Conservation (phyloP, 2,113 vertebrate genomes). For the Jaculus jaculus region DNA sequence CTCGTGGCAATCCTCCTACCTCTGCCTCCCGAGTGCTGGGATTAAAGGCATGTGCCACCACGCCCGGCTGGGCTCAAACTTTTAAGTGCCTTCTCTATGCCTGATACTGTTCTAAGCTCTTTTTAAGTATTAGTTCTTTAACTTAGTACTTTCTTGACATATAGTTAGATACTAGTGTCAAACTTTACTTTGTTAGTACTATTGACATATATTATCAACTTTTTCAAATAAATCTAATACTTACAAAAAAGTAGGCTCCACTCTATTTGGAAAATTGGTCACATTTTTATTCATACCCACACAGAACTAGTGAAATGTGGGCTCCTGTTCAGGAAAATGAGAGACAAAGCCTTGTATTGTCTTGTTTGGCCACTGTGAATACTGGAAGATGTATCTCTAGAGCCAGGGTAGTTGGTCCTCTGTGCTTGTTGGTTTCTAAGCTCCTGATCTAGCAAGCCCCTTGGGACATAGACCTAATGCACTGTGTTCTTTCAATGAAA, state of each 20-base stretch:
- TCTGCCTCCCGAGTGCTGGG: too few species aligned
- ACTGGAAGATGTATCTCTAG: background rate
- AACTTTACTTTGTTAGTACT: slow-evolving; percentile 31
- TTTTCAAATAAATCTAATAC: slow-evolving; percentile 25
- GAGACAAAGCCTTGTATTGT: slow-evolving; percentile 2
- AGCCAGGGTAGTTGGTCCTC: slow-evolving; percentile 3
- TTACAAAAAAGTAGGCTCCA: background rate
- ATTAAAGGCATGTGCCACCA: too few species aligned
- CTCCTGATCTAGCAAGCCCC: slow-evolving; percentile 18
- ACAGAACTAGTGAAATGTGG: background rate
- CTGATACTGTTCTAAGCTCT: background rate
- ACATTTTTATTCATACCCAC: background rate
- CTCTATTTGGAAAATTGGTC: background rate
- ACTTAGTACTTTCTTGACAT: background rate
- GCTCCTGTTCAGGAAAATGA: slow-evolving; percentile 15
- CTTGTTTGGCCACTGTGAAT: slow-evolving; percentile 1
- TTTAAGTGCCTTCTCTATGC: slow-evolving; percentile 9
- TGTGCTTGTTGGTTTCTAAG: slow-evolving; percentile 37
- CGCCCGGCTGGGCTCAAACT: background rate
- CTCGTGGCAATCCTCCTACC: too few species aligned
- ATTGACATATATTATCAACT: background rate
- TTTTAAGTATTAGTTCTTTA: slow-evolving; percentile 3
- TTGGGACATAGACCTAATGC: slow-evolving; percentile 70
- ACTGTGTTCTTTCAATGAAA: slow-evolving; percentile 50
- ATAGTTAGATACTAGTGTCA: background rate